phyloP scores from a whole-genome alignment of 2,113 vertebrate genomes.

The Apodemus sylvaticus region DNA sequence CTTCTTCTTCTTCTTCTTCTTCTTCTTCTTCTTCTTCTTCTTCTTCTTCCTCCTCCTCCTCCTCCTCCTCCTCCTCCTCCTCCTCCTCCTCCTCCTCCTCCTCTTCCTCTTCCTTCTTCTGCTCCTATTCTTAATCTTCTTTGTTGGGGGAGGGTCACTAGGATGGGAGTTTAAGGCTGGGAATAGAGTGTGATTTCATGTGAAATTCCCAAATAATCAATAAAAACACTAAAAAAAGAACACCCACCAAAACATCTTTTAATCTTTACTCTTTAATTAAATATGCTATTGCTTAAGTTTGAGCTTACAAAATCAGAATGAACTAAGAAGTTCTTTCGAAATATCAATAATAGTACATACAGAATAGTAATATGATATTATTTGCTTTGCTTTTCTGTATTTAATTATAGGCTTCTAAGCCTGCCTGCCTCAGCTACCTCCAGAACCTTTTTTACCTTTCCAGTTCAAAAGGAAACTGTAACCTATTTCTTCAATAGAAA shows the following conservation, averaged over 20 bases:
- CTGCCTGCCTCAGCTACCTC: not conserved
- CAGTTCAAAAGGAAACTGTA: not conserved
- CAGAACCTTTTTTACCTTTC: not conserved
- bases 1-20: no score
- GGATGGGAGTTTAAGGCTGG: no score
- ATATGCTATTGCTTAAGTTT: not conserved
- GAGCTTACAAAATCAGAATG: not conserved
- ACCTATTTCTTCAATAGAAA: not conserved
- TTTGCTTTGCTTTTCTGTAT: not conserved
- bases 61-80: no score
- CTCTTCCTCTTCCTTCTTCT: no score
- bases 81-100: no score
- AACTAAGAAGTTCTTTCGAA: not conserved
- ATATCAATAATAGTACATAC: fast-evolving
- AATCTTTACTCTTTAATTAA: not conserved
- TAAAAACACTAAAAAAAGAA: no score
- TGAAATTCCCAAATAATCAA: no score
- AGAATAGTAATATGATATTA: not conserved
- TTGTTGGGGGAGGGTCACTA: no score
- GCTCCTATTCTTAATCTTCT: no score
- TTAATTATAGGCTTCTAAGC: not conserved
- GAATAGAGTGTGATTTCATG: no score
- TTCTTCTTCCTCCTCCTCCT: no score
- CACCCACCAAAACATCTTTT: not conserved
- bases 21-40: no score